phyloP scores from a whole-genome alignment of 2,797 vertebrate genomes.

The Ptychadena robeensis region DNA sequence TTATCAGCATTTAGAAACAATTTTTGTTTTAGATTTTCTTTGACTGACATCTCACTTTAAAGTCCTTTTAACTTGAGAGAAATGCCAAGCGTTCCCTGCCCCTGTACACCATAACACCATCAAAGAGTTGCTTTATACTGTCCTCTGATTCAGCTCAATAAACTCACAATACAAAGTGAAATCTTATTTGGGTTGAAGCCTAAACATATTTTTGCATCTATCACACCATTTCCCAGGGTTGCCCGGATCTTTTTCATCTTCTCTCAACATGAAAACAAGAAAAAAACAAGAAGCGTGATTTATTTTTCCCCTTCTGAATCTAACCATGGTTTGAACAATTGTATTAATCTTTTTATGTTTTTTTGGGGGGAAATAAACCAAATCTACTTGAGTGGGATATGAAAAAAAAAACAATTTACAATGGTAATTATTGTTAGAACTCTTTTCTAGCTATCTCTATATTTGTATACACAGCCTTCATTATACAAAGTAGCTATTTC shows the following conservation, averaged over 20 bases:
- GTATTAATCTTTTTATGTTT: background rate
- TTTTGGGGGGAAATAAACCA: background rate
- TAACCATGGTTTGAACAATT: background rate
- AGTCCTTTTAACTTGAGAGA: background rate
- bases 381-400: background rate
- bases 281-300: background rate
- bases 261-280: background rate
- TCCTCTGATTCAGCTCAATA: background rate
- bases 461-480: background rate
- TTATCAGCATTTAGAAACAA: background rate
- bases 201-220: background rate
- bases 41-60: background rate
- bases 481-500: constrained; percentile 11
- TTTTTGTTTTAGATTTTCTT: background rate
- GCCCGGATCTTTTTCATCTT: background rate
- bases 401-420: background rate
- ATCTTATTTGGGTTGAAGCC: background rate
- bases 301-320: background rate
- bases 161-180: background rate
- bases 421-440: background rate
- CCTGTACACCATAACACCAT: background rate
- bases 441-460: background rate
- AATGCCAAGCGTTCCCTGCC: background rate
- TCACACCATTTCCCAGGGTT: background rate
- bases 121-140: background rate